Evolutionary conservation across 1,140 invertebrate species (phyloP).

Genomic region (Drosophila paulistorum): DNA sequence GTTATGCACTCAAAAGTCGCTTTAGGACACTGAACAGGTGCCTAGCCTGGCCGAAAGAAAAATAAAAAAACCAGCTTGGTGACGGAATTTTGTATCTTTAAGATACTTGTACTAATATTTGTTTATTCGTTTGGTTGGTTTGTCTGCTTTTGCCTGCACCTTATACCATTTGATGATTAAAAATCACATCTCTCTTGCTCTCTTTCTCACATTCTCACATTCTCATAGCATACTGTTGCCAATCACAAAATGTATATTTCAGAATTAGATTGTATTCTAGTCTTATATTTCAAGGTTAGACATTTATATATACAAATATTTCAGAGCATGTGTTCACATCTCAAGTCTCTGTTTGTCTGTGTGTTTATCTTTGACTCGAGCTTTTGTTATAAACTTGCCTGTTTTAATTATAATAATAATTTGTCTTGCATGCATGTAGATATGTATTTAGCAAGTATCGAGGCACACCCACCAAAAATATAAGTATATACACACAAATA

Average conservation of each 20-base stretch:
- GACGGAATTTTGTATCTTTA: constrained; percentile 13
- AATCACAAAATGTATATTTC: constrained; percentile 13
- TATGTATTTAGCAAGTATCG: constrained; percentile 30
- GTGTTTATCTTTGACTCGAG: constrained; percentile 12
- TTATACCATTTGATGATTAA: constrained; percentile 7
- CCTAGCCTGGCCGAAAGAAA: neutral
- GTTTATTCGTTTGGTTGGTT: neutral
- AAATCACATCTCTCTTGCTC: neutral
- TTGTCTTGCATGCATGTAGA: constrained; percentile 11
- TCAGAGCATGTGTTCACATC: neutral
- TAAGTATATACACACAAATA: neutral
- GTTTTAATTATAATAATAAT: constrained; percentile 20
- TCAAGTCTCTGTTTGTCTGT: neutral
- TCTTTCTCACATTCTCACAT: neutral
- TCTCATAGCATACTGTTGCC: constrained; percentile 1
- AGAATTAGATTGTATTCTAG: constrained; percentile 30
- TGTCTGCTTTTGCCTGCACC: neutral
- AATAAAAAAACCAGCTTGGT: constrained; percentile 5
- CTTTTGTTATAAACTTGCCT: constrained; percentile 13
- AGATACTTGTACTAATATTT: constrained; percentile 10
- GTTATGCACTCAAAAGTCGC: constrained; percentile 17
- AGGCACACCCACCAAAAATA: constrained; percentile 40
- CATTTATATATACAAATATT: neutral
- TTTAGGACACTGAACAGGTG: constrained; percentile 15
- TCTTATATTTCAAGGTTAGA: constrained; percentile 17